Percentiles rank a stretch among this genome's conserved stretches.
Conservation (phyloP, 2,888 invertebrate species). For the Thera britannica region DNA sequence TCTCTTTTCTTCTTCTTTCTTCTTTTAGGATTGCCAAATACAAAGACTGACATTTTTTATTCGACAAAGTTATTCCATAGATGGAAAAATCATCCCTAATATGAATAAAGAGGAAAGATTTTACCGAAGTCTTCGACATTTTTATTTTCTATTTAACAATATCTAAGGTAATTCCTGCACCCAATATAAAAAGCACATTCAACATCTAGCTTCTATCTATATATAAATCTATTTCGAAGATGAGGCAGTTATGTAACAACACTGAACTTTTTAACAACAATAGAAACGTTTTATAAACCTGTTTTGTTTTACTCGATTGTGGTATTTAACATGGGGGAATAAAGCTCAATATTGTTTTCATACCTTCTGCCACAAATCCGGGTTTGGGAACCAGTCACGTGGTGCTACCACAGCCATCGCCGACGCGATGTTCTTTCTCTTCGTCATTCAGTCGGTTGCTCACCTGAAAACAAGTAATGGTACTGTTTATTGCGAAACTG, state of each 20-base stretch:
- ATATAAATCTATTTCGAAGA: not conserved
- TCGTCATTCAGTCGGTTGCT: conserved; percentile 76
- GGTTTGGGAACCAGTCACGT: conserved; percentile 8
- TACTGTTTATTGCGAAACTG: not conserved
- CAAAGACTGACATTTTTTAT: no score
- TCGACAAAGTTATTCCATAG: no score
- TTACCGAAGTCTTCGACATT: not conserved
- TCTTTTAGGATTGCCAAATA: no score
- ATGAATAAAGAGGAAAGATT: not conserved
- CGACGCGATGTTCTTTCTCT: conserved; percentile 54
- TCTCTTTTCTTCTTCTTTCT: no score
- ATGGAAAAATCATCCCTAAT: not conserved
- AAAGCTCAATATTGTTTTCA: conserved; percentile 36
- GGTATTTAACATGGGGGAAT: not conserved
- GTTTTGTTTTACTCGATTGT: not conserved
- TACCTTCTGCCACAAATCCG: conserved; percentile 13
- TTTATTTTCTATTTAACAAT: conserved; percentile 1
- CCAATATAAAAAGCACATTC: conserved; percentile 16
- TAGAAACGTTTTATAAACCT: no score
- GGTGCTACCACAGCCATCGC: conserved; percentile 69
- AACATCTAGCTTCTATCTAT: conserved; percentile 24
- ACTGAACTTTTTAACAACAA: conserved; percentile 25
- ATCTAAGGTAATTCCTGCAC: not conserved
- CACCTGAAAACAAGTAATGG: conserved; percentile 54
- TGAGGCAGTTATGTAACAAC: conserved; percentile 14